A percentile compares a stretch with the other conserved stretches of the same genome.
phyloP scores from a whole-genome alignment of 2,888 invertebrate species.

The Sinelater perroti region DNA sequence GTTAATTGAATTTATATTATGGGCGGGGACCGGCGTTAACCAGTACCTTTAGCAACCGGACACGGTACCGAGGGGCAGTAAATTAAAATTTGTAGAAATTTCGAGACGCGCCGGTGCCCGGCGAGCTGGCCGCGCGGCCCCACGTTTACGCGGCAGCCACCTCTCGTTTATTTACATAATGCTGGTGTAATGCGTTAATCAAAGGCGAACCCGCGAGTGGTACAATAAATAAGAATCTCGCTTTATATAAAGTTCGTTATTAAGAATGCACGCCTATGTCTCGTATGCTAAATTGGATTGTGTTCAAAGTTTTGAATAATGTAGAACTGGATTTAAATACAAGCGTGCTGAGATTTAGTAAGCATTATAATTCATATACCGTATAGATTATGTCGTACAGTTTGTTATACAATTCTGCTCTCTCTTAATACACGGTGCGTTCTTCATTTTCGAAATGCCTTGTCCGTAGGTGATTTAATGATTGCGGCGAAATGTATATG shows the following conservation, averaged over 20 bases:
- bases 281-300: conserved; percentile 41
- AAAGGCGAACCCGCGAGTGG: conserved; percentile 27
- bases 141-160: conserved; percentile 2
- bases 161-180: conserved; percentile 36
- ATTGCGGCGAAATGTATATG: background rate
- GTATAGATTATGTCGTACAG: conserved; percentile 34
- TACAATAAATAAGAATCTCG: conserved; percentile 34
- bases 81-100: conserved; percentile 27
- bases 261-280: conserved; percentile 42
- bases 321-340: conserved; percentile 39
- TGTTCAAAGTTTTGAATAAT: conserved; percentile 37
- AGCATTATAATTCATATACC: conserved; percentile 36
- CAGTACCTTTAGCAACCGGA: conserved; percentile 36
- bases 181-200: conserved; percentile 31
- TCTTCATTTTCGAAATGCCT: conserved; percentile 18
- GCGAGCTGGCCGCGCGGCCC: background rate
- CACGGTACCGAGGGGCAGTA: conserved; percentile 26
- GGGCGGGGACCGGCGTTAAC: conserved; percentile 41
- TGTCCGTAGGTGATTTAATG: conserved; percentile 1
- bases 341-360: conserved; percentile 38
- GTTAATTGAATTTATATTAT: conserved; percentile 49
- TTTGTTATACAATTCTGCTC: conserved; percentile 30
- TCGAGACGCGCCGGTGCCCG: background rate
- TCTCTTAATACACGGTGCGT: conserved; percentile 19
- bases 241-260: conserved; percentile 32